Evolutionary conservation across 2,113 vertebrate genomes (phyloP), one percentile per base, ranked within the genome.

Genomic region (Cisticola juncidis): DNA sequence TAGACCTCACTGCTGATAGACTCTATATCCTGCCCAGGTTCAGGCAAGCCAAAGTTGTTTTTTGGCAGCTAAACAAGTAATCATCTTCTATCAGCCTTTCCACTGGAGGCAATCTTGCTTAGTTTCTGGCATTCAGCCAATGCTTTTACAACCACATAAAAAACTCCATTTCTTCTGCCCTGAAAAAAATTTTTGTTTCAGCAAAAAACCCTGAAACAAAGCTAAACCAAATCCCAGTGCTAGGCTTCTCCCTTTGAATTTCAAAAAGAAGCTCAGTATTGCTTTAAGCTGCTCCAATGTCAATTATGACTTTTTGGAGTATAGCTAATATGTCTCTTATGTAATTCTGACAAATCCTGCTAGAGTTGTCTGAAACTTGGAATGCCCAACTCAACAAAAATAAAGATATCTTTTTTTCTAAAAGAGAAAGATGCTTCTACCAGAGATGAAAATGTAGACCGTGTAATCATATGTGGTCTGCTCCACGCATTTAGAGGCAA

Each of bases 311-410:
- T 29, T 89, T 57, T 14, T 36, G 38, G 8, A 9, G 9, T 33
- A 69, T 23, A 73, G 3, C 5, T 5, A 1, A 0, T 33, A 3
- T 24, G 23, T n/a, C 19, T 50, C 36, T 42, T 64, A 31, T 1
- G 7, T n/a, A 87, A 71, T 35, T 16, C 24, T 79, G 35, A 71
- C 11, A 86, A 88, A 86, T 54, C 11, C 23, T 22, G 14, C 4
- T 26, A 16, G 5, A 78, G 21, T 23, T 82, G 10, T 48, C 69
- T 66, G 38, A 86, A 74, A 19, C 18, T 74, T 65, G 9, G 26
- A 64, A 72, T 80, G 54, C 2, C 40, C 19, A 76, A n/a, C 26
- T 70, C 25, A 81, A 70, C n/a, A 82, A 69, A 76, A 93, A 77
- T 21, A 38, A 79, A 16, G 22, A 22, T 44, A 9, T 4, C 1